Evolutionary conservation across 2,113 vertebrate species (phyloP).

Genomic region (Cyprinodon brontotheroides): DNA sequence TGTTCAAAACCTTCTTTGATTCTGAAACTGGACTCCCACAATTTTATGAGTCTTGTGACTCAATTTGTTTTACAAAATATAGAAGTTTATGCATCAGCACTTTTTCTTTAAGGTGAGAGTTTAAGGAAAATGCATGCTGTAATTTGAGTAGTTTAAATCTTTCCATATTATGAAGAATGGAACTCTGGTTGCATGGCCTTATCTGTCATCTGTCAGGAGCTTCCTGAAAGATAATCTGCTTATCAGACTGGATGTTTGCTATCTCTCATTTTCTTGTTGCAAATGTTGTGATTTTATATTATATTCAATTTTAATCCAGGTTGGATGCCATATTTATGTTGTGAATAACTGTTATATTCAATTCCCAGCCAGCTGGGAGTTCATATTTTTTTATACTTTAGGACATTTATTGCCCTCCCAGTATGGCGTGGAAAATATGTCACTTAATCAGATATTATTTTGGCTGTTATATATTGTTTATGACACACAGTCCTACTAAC

Average conservation of each 20-base stretch:
- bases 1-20: conserved; percentile 8
- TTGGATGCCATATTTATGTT: no score
- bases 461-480: no score
- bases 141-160: not conserved
- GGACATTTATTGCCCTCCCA: no score
- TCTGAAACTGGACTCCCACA: not conserved
- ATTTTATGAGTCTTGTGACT: not conserved
- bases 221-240: conserved; percentile 21
- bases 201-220: not conserved
- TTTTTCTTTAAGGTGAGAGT: not conserved
- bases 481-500: no score
- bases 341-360: no score
- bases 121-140: conserved; percentile 1
- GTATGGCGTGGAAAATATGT: no score
- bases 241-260: not conserved
- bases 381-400: no score
- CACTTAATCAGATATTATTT: no score
- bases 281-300: not conserved
- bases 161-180: not conserved
- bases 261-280: conserved; percentile 9
- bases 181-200: not conserved
- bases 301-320: no score
- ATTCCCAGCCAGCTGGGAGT: no score
- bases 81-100: not conserved
- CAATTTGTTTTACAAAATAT: not conserved